Base-by-base conservation (phyloP, 1,140 invertebrate species). In the Cylas formicarius region DNA sequence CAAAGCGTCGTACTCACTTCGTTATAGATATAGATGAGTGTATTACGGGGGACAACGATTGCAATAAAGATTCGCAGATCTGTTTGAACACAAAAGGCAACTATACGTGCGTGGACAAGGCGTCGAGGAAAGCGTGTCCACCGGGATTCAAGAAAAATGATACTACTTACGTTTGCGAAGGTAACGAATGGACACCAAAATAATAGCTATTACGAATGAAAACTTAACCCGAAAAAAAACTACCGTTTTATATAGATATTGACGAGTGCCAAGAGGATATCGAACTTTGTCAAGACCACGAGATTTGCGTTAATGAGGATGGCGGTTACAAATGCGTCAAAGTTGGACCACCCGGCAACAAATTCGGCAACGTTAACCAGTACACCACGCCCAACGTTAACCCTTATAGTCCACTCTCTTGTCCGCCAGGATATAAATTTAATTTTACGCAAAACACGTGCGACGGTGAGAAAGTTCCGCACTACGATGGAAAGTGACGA, bases 21-120 rank as follows among this genome's bases (percentile, higher is more conserved):
- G 9, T 8, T 28, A 39, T 33, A 8, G 87, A 91, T 71, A 75
- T 90, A 35, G 79, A 87, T 52, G 84, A 87, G 66, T 87, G 84
- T 52, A 52, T 65, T 1, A 67, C 72, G 34, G 66, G 70, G 4
- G 62, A 64, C 13, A 68, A 80, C 50, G 72, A 79, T 45, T 86
- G 84, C 56, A 74, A 76, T 17, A 58, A 61, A 19, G 61, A 73
- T 2, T 77, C 72, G 1, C 78, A 83, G 53, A 70, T 76, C 37
- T 86, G 83, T 48, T 69, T 84, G 11, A 86, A 86, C 54, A 82
- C 76, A 0, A 70, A 74, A 27, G 80, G 81, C 1, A 74, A 71
- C 20, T 85, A 77, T 57, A 72, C 74, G 23, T 85, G 82, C 47
- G 71, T 80, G 33, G 70, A 78, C 38, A 73, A 73, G 45, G 67